Base-by-base conservation (phyloP, 2,797 vertebrate genomes). In the Myotis planiceps region DNA sequence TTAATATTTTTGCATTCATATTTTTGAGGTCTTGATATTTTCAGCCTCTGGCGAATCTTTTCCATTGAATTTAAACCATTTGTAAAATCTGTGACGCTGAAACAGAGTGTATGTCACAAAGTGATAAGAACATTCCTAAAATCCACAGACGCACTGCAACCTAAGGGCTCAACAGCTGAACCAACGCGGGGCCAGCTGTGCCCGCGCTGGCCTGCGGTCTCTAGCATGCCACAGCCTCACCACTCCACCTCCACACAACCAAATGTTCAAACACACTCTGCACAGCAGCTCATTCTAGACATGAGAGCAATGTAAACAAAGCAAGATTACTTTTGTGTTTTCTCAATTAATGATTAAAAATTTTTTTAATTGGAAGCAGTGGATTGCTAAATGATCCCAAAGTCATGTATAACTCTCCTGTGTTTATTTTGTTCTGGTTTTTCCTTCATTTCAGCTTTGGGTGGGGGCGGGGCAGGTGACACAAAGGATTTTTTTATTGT, bases 1-100 rank as follows among this genome's bases (percentile, higher is more conserved):
- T 93, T 45, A 86, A 55, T 96, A 92, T 96, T 97, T 97, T 97
- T 97, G 84, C 97, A 97, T 97, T 96, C 88, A 90, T 79, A 92
- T 60, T 97, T 96, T 97, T 80, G 96, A 96, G 86, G 95, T 96
- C 93, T 97, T 74, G 23, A 89, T 90, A 71, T 88, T 95, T 92
- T 96, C 75, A 65, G 76, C 95, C 97, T 96, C 92, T 81, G 49
- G 80, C 75, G 14, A 96, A 85, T 94, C 87, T 93, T 96, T 97
- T 94, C 93, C 92, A 83, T 58, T 95, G 90, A 97, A 75, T 95
- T 80, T 80, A 85, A 88, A 97, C 84, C 90, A 84, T 94, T 95
- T 94, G 55, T 97, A 96, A 96, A 94, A 92, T 49, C 94, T 88
- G 94, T 88, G 90, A 92, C 21, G 42, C 88, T 91, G 34, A 75